Conservation (phyloP, 2,888 invertebrate species). For the Hyposoter didymator region DNA sequence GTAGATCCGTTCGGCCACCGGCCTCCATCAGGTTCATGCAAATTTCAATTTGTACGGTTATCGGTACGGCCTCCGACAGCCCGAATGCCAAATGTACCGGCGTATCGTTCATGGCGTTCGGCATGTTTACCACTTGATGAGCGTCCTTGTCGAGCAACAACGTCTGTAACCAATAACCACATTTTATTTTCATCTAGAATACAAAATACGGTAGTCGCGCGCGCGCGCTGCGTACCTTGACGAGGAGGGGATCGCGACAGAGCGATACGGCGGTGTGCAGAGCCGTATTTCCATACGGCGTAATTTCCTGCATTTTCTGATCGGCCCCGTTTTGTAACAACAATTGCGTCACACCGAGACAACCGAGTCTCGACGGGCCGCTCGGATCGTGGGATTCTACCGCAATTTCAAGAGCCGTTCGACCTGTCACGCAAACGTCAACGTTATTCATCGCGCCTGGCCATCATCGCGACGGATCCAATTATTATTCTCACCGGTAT, state of each 20-base stretch:
- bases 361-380: conserved; percentile 55
- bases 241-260: conserved; percentile 74
- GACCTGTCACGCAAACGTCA: no score
- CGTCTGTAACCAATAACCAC: no score
- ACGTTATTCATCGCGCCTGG: no score
- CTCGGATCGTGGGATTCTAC: conserved; percentile 75
- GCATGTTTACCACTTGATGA: conserved; percentile 69
- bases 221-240: conserved; percentile 80
- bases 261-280: conserved; percentile 76
- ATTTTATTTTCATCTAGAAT: no score
- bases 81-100: conserved; percentile 76
- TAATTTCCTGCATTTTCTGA: conserved; percentile 72
- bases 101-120: conserved; percentile 76
- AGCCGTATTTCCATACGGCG: conserved; percentile 75
- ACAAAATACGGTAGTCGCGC: no score
- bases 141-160: no score
- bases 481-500: conserved; percentile 75
- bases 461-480: no score
- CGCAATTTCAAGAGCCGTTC: conserved; percentile 79
- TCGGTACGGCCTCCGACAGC: conserved; percentile 64
- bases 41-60: conserved; percentile 75
- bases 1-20: conserved; percentile 73
- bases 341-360: conserved; percentile 70
- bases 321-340: conserved; percentile 77
- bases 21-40: conserved; percentile 73